Evolutionary conservation across 2,113 vertebrate genomes (phyloP), one percentile per base, ranked within the genome.

Genomic region (Mormyrus lacerda): DNA sequence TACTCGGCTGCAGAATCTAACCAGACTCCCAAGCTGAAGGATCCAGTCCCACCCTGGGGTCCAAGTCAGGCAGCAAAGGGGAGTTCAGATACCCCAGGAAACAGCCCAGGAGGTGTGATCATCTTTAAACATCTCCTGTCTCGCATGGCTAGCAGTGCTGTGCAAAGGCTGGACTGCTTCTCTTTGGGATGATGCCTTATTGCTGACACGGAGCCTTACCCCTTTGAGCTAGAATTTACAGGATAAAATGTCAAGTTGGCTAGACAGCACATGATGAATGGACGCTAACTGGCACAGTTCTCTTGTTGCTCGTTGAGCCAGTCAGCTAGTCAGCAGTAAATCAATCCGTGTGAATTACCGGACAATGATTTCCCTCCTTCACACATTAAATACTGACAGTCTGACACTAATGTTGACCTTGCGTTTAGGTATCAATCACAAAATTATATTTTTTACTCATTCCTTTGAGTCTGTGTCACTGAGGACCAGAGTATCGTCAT

Each of bases 181-280:
- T 58, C 50, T 87, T 79, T 87, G 27, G 13, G 85, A 35, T 17
- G 35, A 87, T 87, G 27, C 53, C 45, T 86, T 86, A 83, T 85
- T 85, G 47, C 51, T 17, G 10, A 87, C 47, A 48, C 3, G 1
- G n/a, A 87, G 31, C 48, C 7, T 47, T 13, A 44, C 45, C 79
- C n/a, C 2, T 1, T 42, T 17, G 21, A 85, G 21, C 45, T 61
- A 61, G n/a, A 61, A 61, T 47, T 85, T 85, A 85, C 9, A 48
- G 45, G 42, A 85, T 85, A 44, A 85, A 85, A 85, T 24, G 19
- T 45, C 42, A 85, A 21, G 39, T n/a, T 17, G 35, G 35, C 73
- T 42, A 17, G 73, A 79, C 73, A 42, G 73, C 11, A 53, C 85
- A 53, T 55, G 31, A 55, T 31, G 27, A 55, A 27, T 19, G 50